These are phyloP conservation scores for Fissipunctia ypsillon DNA, from an alignment of 2,888 invertebrate genomes.

Conservation along the genomic window DNA sequence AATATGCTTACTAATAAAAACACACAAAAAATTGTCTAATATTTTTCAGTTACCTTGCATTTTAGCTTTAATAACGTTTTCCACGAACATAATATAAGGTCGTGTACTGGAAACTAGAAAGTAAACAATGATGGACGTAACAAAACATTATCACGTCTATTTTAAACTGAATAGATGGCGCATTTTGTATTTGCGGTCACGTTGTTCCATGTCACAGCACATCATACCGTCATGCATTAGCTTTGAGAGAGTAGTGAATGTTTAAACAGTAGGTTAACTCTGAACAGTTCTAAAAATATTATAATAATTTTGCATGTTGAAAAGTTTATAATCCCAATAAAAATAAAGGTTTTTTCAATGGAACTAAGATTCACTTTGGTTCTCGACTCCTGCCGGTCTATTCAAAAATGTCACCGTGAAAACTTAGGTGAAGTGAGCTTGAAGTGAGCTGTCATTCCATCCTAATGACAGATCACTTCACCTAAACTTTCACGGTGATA, in stretches of 20 bases:
- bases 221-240: constrained; percentile 50
- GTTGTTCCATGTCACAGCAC: constrained; percentile 49
- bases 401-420: too few relatives aligned
- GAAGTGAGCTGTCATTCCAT: too few relatives aligned
- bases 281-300: neutral
- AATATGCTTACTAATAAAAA: too few relatives aligned
- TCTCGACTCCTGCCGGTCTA: too few relatives aligned
- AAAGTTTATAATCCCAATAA: too few relatives aligned
- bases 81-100: neutral
- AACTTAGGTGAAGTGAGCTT: too few relatives aligned
- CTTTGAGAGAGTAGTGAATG: constrained; percentile 15
- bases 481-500: too few relatives aligned
- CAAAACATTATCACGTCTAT: constrained; percentile 49
- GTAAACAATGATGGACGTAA: constrained; percentile 36
- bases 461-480: too few relatives aligned
- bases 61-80: neutral
- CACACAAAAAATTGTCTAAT: too few relatives aligned
- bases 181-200: constrained; percentile 59
- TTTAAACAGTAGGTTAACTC: constrained; percentile 42
- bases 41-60: neutral
- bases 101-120: constrained; percentile 11
- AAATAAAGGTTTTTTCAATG: neutral
- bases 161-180: constrained; percentile 52
- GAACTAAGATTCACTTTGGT: too few relatives aligned
- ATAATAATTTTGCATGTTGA: too few relatives aligned